Conservation (phyloP, 2,888 invertebrate species). For the Sinhomidia bicolor region DNA sequence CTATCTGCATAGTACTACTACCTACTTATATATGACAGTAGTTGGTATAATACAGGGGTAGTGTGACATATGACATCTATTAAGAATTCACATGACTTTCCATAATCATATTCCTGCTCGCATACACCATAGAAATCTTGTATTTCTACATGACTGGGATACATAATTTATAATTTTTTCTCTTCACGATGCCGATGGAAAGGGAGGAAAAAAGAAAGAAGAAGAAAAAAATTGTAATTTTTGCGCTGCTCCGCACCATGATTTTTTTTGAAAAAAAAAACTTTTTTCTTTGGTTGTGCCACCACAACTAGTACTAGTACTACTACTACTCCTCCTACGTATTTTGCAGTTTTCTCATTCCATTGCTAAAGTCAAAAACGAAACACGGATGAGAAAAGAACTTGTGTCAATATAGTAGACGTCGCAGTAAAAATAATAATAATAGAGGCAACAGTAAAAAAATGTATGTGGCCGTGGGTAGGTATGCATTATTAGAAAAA, state of each 20-base stretch:
- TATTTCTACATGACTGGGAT: slow-evolving; percentile 56
- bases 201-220: not conserved
- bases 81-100: slow-evolving; percentile 34
- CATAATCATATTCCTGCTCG: slow-evolving; percentile 44
- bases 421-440: not conserved
- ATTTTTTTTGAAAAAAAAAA: too few relatives aligned
- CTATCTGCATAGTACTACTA: not conserved
- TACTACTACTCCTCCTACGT: slow-evolving; percentile 2
- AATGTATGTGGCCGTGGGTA: not conserved
- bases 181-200: not conserved
- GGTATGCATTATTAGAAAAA: too few relatives aligned
- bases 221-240: slow-evolving; percentile 50
- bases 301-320: not conserved
- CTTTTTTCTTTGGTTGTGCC: not conserved
- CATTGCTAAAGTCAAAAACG: slow-evolving; percentile 2
- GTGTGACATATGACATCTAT: slow-evolving; percentile 38
- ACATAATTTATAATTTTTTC: slow-evolving; percentile 61
- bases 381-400: slow-evolving; percentile 25
- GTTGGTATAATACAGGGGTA: not conserved
- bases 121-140: slow-evolving; percentile 51
- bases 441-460: slow-evolving; percentile 20
- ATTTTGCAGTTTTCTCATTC: slow-evolving; percentile 42
- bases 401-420: slow-evolving; percentile 17
- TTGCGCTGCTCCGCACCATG: not conserved
- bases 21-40: not conserved